Base-by-base conservation (phyloP, 2,888 invertebrate genomes). In the Ochropacha duplaris region DNA sequence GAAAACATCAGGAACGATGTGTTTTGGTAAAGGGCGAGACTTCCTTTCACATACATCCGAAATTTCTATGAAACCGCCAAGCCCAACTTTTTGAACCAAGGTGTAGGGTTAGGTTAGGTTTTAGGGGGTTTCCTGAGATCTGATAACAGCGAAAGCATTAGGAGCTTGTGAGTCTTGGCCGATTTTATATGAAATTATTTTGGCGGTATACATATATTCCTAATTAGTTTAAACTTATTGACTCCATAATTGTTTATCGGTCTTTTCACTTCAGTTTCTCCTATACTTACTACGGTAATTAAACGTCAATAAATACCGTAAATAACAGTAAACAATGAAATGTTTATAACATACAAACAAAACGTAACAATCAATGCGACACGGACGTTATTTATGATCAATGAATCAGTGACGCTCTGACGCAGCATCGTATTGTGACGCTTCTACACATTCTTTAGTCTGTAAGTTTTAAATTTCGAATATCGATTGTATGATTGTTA, bases 361-460 rank as follows among this genome's bases (percentile, higher is more conserved):
- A 59, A 60, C 28, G 62, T 55, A 69, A 65, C 64, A 60, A 67
- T 70, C 60, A 64, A 61, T 57, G 59, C 62, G 56, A 64, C 57
- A 62, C 58, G 9, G n/a, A 19, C 44, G 19, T 1, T 9, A 9
- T 8, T 1, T 39, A 4, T 19, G 59, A 39, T 72, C 66, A 66
- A 68, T 71, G 68, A 68, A 68, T 71, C 72, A 71, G 58, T 57
- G 58, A 58, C 56, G 58, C 52, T n/a, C n/a, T n/a, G n/a, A 56
- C 55, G 22, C 61, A 62, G 61, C 50, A 58, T 55, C 57, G 54
- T 44, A 63, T 73, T 74, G 71, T 59, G 54, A 62, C 65, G 71
- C 71, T 70, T 76, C 70, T 70, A 71, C 60, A 57, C 50, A 14
- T 61, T 44, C 9, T 68, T 66, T 66, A 71, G 54, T 36, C 22